A percentile compares a stretch with the other conserved stretches of the same genome.
These are phyloP conservation scores for Aethes cnicana DNA, from an alignment of 2,888 invertebrate species.

Conservation along the genomic window DNA sequence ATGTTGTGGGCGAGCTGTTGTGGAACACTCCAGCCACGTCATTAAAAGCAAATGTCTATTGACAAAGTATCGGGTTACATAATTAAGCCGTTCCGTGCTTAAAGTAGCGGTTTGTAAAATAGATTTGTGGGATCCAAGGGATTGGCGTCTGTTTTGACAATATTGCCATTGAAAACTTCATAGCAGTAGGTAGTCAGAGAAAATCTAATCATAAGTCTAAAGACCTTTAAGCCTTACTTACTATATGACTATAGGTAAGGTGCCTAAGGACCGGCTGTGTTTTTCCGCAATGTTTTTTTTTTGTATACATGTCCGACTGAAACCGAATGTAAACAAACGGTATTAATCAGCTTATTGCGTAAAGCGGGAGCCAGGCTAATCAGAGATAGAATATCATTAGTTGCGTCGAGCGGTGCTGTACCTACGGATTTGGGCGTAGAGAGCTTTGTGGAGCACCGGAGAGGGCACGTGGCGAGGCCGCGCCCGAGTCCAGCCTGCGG, in stretches of 20 bases:
- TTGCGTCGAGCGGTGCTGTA: constrained; percentile 5
- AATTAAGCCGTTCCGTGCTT: constrained; percentile 41
- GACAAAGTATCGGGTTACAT: constrained; percentile 45
- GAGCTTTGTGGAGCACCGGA: constrained; percentile 13
- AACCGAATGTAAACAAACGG: too few relatives aligned
- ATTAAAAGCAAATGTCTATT: constrained; percentile 43
- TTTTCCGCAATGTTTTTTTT: constrained; percentile 38
- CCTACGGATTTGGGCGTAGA: constrained; percentile 8
- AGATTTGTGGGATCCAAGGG: constrained; percentile 40
- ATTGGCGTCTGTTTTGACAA: too few relatives aligned
- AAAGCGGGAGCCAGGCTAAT: constrained; percentile 16
- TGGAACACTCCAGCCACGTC: constrained; percentile 31
- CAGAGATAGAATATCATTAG: constrained; percentile 28
- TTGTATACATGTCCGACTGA: too few relatives aligned
- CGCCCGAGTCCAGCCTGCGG: constrained; percentile 49
- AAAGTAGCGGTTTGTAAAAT: constrained; percentile 41
- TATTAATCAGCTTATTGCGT: constrained; percentile 7
- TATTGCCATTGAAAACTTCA: too few relatives aligned
- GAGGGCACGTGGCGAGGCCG: constrained; percentile 37
- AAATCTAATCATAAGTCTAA: too few relatives aligned
- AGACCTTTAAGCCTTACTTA: too few relatives aligned
- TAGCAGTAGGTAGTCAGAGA: too few relatives aligned
- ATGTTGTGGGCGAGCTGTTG: constrained; percentile 21
- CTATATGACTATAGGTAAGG: too few relatives aligned
- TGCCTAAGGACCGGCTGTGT: too few relatives aligned